phyloP scores from a whole-genome alignment of 2,797 vertebrate genomes.

The Pteropus rufus region DNA sequence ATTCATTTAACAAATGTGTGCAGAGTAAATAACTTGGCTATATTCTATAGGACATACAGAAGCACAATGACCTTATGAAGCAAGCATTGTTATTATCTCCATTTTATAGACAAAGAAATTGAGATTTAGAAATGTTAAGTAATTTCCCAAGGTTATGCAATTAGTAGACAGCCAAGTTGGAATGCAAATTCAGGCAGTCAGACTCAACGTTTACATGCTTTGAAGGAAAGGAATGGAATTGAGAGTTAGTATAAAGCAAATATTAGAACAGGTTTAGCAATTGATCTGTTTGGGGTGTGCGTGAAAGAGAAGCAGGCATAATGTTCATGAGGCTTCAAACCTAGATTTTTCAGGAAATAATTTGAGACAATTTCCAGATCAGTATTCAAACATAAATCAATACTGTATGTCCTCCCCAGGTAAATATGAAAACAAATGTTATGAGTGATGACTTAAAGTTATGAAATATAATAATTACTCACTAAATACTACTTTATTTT shows the following conservation, averaged over 20 bases:
- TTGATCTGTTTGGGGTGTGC: background rate
- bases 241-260: background rate
- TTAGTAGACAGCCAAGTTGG: background rate
- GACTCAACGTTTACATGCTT: background rate
- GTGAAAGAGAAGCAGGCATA: background rate
- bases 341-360: background rate
- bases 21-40: background rate
- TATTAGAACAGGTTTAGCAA: background rate
- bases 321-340: background rate
- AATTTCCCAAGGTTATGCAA: background rate
- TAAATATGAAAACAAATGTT: background rate
- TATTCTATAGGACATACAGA: background rate
- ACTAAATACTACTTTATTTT: no score
- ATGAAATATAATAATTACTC: no score
- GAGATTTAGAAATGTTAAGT: background rate
- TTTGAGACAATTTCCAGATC: background rate
- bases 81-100: background rate
- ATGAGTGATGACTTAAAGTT: background rate
- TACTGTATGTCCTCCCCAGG: background rate
- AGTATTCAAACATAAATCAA: background rate
- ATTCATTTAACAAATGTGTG: background rate
- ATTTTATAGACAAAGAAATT: background rate
- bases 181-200: background rate
- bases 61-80: background rate
- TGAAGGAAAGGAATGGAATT: background rate